Percentiles rank a stretch among this genome's conserved stretches.
phyloP scores from a whole-genome alignment of 2,113 vertebrate species.

The Pseudonaja textilis region DNA sequence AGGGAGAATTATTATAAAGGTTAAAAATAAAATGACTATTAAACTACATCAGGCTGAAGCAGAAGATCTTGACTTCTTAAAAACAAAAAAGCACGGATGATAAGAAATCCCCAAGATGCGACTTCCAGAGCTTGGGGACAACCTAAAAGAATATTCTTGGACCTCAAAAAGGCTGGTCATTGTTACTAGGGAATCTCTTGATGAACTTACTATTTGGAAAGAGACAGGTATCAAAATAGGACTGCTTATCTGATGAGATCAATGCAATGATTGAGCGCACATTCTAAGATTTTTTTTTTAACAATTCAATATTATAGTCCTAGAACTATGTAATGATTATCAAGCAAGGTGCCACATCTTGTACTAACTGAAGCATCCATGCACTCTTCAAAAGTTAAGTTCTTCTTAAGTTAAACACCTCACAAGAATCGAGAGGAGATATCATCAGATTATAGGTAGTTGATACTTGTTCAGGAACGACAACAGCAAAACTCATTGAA shows the following conservation, averaged over 20 bases:
- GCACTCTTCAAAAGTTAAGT: neutral
- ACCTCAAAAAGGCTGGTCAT: neutral
- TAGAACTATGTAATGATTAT: neutral
- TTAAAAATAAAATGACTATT: neutral
- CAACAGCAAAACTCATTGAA: neutral
- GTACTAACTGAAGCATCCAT: neutral
- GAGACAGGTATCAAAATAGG: neutral
- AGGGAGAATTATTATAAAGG: neutral
- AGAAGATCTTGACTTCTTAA: neutral
- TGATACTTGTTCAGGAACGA: neutral
- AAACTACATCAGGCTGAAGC: neutral
- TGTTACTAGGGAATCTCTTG: neutral
- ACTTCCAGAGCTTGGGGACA: neutral
- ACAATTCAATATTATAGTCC: neutral
- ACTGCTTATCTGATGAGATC: neutral
- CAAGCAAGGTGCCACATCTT: neutral
- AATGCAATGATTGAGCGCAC: neutral
- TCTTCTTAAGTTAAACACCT: neutral
- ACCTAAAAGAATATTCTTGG: neutral
- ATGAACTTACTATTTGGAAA: neutral
- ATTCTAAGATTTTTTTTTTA: neutral
- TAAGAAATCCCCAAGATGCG: neutral
- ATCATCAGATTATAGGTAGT: neutral
- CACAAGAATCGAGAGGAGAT: neutral
- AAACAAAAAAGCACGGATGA: neutral